These are phyloP conservation scores for Anser brachyrhynchus DNA, from an alignment of 2,113 vertebrate species.

Conservation along the genomic window DNA sequence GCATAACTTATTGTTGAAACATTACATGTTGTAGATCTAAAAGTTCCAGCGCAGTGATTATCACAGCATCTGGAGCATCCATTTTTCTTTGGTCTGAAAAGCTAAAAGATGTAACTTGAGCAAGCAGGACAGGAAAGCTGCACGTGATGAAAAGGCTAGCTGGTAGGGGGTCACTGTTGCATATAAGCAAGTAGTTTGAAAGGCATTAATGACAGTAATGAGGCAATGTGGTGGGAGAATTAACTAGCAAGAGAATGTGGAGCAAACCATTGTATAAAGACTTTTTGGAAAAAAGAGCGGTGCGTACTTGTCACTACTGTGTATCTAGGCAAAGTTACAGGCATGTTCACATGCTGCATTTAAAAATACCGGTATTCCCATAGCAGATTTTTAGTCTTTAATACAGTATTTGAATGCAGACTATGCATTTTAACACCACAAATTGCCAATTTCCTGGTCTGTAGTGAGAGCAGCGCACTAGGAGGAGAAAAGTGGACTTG, in stretches of 20 bases:
- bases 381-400: not conserved
- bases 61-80: not conserved
- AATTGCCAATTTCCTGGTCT: not conserved
- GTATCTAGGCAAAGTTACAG: not conserved
- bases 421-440: fast-evolving
- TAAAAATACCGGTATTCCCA: fast-evolving
- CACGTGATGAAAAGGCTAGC: not conserved
- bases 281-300: not conserved
- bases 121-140: not conserved
- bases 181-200: not conserved
- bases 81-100: not conserved
- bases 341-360: fast-evolving
- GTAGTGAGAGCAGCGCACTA: not conserved
- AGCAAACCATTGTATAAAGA: not conserved
- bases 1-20: not conserved
- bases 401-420: fast-evolving
- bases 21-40: not conserved
- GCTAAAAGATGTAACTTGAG: not conserved
- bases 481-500: not conserved
- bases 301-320: not conserved
- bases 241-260: not conserved
- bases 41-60: not conserved
- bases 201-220: not conserved
- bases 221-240: not conserved
- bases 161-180: not conserved